phyloP scores from a whole-genome alignment of 2,797 vertebrate genomes.

The Tachyglossus aculeatus region DNA sequence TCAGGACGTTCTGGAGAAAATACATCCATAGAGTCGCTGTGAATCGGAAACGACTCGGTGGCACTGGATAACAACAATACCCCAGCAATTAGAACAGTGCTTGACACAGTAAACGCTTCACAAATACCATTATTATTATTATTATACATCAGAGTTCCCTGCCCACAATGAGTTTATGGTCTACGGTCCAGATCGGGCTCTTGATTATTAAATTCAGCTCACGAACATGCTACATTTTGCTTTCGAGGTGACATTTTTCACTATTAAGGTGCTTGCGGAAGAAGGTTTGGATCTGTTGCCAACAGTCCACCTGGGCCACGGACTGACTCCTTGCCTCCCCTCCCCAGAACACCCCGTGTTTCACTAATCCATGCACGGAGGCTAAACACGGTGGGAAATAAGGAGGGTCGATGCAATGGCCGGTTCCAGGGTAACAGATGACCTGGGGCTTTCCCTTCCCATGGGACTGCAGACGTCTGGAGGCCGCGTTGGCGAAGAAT shows the following conservation, averaged over 20 bases:
- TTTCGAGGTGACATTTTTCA: conserved; percentile 9
- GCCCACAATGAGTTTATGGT: no score
- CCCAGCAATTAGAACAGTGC: no score
- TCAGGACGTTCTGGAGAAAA: no score
- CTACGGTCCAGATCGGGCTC: no score
- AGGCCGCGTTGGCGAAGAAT: conserved; percentile 78
- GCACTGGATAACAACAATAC: no score
- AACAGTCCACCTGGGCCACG: conserved; percentile 85
- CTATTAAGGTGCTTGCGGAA: conserved; percentile 77
- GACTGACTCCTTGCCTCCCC: conserved; percentile 82
- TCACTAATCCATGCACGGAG: conserved; percentile 72
- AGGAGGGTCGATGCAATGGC: conserved; percentile 88
- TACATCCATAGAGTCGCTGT: no score
- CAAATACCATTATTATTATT: no score
- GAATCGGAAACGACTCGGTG: no score
- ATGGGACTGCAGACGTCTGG: conserved; percentile 74
- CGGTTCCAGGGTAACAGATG: conserved; percentile 82
- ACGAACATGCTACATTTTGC: conserved; percentile 55
- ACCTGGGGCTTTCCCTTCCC: conserved; percentile 83
- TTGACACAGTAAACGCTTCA: no score
- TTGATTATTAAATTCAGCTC: no score
- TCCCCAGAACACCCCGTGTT: conserved; percentile 75
- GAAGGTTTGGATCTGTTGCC: conserved; percentile 83
- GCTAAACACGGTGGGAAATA: conserved; percentile 80
- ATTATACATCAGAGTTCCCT: no score